phyloP scores from a whole-genome alignment of 2,113 vertebrate genomes.

The Tupaia tana region DNA sequence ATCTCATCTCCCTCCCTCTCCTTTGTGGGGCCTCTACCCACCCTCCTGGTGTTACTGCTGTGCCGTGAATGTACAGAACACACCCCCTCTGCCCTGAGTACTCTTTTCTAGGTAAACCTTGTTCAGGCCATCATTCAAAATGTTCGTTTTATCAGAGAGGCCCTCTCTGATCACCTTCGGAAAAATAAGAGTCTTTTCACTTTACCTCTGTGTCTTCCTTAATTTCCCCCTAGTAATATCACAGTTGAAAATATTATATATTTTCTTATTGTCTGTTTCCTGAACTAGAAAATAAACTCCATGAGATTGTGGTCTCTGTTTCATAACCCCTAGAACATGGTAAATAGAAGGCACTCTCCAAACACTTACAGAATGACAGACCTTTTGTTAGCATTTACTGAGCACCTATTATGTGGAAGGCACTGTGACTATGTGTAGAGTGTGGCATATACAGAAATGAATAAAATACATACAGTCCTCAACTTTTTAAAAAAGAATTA shows the following conservation, averaged over 20 bases:
- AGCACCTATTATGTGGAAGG: neutral
- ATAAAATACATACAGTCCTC: neutral
- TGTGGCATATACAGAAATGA: neutral
- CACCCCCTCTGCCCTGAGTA: neutral
- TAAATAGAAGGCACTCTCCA: neutral
- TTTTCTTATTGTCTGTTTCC: neutral
- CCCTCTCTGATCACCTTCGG: neutral
- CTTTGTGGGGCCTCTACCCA: neutral
- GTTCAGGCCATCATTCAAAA: neutral
- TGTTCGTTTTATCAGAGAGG: neutral
- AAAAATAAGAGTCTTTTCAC: neutral
- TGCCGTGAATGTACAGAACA: neutral
- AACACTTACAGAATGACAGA: neutral
- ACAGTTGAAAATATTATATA: neutral
- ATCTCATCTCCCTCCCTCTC: neutral
- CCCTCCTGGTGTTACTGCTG: neutral
- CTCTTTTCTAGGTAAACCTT: neutral
- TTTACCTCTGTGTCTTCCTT: neutral
- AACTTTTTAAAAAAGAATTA: no score
- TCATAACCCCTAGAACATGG: neutral
- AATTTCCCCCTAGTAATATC: neutral
- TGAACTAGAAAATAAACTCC: neutral
- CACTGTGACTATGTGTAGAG: neutral
- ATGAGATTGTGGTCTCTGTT: neutral
- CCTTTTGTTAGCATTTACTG: neutral